Conservation (phyloP, 2,113 vertebrate genomes). For the Camelus bactrianus region DNA sequence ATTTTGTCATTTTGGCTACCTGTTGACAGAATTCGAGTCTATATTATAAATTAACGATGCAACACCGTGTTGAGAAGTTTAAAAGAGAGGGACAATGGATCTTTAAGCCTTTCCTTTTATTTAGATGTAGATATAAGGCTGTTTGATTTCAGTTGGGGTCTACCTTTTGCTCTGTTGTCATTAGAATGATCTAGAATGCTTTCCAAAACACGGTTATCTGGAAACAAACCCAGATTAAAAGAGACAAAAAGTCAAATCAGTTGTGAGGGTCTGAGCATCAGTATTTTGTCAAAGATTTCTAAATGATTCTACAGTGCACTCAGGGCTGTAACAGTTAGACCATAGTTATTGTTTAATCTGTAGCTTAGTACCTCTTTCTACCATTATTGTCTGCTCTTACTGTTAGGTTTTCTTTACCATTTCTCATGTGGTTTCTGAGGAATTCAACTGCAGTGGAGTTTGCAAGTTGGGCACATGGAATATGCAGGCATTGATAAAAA, state of each 20-base stretch:
- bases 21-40: not conserved
- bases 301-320: not conserved
- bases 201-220: not conserved
- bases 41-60: constrained; percentile 1
- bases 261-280: not conserved
- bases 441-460: not conserved
- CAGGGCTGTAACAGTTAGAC: not conserved
- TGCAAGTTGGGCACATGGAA: not conserved
- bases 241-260: not conserved
- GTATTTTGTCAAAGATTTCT: not conserved
- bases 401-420: not conserved
- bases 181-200: not conserved
- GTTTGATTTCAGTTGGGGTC: not conserved
- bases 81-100: not conserved
- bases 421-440: not conserved
- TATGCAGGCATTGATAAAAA: not conserved
- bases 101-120: not conserved
- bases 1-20: not conserved
- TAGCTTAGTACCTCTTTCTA: not conserved
- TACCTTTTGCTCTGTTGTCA: not conserved
- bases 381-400: not conserved
- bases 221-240: not conserved
- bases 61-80: not conserved
- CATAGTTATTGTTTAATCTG: not conserved
- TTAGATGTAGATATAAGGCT: not conserved